phyloP scores from a whole-genome alignment of 1,140 invertebrate species.

The Liolophura sinensis region DNA sequence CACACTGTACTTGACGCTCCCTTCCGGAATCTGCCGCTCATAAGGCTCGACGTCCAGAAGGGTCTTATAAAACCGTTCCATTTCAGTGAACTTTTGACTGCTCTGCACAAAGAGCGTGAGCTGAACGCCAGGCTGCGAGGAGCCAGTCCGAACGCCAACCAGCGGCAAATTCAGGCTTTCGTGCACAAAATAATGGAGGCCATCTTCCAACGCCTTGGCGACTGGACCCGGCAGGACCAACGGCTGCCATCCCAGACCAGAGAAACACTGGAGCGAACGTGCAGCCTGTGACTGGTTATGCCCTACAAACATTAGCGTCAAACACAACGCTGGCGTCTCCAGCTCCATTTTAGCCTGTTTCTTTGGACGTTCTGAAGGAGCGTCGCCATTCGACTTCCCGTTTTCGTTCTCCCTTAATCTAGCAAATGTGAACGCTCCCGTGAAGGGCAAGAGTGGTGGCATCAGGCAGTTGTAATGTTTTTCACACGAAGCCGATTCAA shows the following conservation, averaged over 20 bases:
- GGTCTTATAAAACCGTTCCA: conserved; percentile 10
- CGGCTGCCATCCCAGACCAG: conserved; percentile 7
- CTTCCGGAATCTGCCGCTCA: neutral
- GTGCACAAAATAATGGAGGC: conserved; percentile 9
- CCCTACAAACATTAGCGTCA: conserved; percentile 7
- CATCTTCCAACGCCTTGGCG: conserved; percentile 5
- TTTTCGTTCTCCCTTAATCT: conserved; percentile 5
- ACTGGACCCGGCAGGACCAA: conserved; percentile 5
- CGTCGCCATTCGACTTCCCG: conserved; percentile 2
- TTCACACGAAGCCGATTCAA: conserved; percentile 7
- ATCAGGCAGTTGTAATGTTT: conserved; percentile 5
- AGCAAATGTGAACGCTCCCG: conserved; percentile 3
- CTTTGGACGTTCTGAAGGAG: neutral
- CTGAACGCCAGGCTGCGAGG: conserved; percentile 6
- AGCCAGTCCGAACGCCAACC: conserved; percentile 5
- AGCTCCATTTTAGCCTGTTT: conserved; percentile 2
- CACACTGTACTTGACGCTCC: neutral
- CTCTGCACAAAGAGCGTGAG: conserved; percentile 7
- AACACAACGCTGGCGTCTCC: conserved; percentile 1
- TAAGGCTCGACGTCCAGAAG: conserved; percentile 7
- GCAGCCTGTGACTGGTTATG: conserved; percentile 7
- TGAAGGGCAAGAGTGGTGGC: conserved; percentile 7
- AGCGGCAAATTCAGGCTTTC: conserved; percentile 7
- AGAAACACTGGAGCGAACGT: conserved; percentile 5
- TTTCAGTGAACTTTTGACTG: neutral